phyloP scores from a whole-genome alignment of 2,113 vertebrate species.

The Trochalopteron elliotii region DNA sequence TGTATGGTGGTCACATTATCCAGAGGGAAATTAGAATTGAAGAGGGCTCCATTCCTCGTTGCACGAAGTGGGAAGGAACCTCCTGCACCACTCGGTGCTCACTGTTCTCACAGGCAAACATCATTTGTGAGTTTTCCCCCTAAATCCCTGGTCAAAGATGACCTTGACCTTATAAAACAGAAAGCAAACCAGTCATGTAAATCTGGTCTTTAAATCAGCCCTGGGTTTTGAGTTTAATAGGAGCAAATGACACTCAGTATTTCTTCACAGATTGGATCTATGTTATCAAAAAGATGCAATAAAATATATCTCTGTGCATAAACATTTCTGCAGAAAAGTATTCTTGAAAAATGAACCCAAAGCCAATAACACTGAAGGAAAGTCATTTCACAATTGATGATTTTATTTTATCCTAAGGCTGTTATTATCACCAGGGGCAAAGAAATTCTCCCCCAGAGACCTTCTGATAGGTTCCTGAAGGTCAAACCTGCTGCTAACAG shows the following conservation, averaged over 20 bases:
- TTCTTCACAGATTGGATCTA: neutral
- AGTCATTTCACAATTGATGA: neutral
- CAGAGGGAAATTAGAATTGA: neutral
- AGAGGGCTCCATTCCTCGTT: accelerated
- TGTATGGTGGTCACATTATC: neutral
- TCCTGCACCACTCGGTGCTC: neutral
- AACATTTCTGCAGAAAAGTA: neutral
- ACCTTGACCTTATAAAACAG: neutral
- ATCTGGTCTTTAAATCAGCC: neutral
- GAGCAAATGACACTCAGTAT: neutral
- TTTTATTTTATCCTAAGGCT: neutral
- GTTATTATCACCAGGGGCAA: neutral
- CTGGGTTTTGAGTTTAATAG: neutral
- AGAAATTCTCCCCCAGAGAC: neutral
- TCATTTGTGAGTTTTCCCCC: accelerated
- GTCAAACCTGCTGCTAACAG: neutral
- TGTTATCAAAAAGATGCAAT: neutral
- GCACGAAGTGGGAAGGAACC: accelerated
- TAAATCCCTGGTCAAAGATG: neutral
- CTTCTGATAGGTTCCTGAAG: neutral
- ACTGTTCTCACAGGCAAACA: neutral
- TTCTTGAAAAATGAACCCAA: neutral
- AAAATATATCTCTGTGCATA: neutral
- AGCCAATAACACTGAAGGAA: neutral
- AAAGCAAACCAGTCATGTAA: neutral